Evolutionary conservation across 2,797 vertebrate genomes (phyloP), one percentile per base, ranked within the genome.

Genomic region (Falco concolor): DNA sequence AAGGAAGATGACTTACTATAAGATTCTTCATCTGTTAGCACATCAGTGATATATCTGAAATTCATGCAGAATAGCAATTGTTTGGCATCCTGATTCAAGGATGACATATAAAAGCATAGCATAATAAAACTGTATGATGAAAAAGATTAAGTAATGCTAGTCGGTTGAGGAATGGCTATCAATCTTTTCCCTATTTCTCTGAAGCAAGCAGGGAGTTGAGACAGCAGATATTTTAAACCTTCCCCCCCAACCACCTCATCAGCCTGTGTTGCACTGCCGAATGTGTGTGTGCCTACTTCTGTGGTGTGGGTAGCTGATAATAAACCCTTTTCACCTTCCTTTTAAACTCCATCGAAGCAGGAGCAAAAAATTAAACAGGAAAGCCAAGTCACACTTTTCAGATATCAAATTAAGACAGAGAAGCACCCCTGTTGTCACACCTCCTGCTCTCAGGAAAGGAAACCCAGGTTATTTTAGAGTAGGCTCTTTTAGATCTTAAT

Each of bases 41-140:
- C 98, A 40, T 98, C 98, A 2, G 97, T 98, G 98, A 98, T 98
- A 61, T 98, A 99, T 96, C 98, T 98, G 96, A 98, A 99, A 97
- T 99, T 98, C 34, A 98, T 98, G 96, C 98, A 99, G 44, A 98
- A 98, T n/a, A 98, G 83, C 32, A 99, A 96, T 90, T 91, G 95
- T 89, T 95, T 96, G 13, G 98, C 98, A 69, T 98, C 98, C 98
- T 98, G 91, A 80, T 13, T 80, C 57, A 9, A 13, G 27, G 34
- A 27, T 9, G 30, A 64, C 36, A 14, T 27, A 34, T 9, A 49
- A 57, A 28, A 42, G 2, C 22, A 36, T 22, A 40, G 7, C 60
- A 56, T 27, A 56, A 76, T 45, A 40, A 70, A 79, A 21, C 7
- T 24, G 10, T 45, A 21, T 36, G 45, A 75, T 79, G 27, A 45